Percentiles rank a stretch among this genome's conserved stretches.
Conservation (phyloP, 2,113 vertebrate species). For the Bos indicus region DNA sequence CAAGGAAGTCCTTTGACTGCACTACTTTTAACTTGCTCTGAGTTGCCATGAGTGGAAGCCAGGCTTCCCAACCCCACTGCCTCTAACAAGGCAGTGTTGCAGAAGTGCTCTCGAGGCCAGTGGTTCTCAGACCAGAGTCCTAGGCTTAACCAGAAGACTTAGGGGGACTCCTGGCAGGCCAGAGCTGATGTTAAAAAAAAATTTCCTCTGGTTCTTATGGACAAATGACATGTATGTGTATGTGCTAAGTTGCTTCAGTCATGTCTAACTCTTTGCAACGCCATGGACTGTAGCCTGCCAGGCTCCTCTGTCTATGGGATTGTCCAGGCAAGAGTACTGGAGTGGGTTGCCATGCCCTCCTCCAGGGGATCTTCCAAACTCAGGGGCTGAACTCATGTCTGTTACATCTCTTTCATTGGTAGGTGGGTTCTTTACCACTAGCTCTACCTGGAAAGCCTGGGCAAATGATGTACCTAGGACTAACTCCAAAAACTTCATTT, state of each 20-base stretch:
- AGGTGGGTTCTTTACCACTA: background rate
- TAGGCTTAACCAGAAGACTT: background rate
- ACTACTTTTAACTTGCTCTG: background rate
- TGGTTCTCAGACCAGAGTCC: background rate
- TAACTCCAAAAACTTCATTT: background rate
- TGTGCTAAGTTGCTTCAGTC: background rate
- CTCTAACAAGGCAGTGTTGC: rapidly evolving
- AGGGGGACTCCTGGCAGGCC: background rate
- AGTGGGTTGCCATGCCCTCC: background rate
- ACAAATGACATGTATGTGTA: background rate
- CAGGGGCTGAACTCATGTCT: background rate
- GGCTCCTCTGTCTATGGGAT: background rate
- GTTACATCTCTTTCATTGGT: background rate
- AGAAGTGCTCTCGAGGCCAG: background rate
- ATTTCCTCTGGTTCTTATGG: background rate
- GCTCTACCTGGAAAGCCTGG: background rate
- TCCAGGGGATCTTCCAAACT: background rate
- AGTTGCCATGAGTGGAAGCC: background rate
- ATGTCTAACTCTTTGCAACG: background rate
- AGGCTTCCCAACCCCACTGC: rapidly evolving
- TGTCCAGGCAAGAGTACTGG: background rate
- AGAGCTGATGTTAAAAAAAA: background rate
- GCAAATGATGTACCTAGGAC: background rate
- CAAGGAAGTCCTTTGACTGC: background rate
- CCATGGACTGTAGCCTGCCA: background rate